These are phyloP conservation scores for Leptosomus discolor DNA, from an alignment of 2,113 vertebrate genomes.

Conservation along the genomic window DNA sequence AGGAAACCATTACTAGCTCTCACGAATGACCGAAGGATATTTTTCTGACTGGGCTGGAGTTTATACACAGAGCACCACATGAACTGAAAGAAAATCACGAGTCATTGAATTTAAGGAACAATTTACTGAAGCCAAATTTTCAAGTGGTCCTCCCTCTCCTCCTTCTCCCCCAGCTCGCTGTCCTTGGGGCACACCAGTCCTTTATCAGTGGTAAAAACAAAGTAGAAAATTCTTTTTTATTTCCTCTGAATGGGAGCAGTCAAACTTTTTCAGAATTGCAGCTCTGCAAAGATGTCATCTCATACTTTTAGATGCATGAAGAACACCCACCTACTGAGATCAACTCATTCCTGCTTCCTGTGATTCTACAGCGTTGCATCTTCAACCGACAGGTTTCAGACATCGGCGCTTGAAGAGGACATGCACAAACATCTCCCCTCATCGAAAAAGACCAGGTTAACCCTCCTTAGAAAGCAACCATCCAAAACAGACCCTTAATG, in stretches of 20 bases:
- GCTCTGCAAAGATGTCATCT: not conserved
- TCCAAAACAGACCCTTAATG: not conserved
- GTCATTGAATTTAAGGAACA: not conserved
- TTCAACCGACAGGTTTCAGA: not conserved
- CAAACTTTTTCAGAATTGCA: not conserved
- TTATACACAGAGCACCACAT: not conserved
- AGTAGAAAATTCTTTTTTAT: not conserved
- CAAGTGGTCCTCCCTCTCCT: not conserved
- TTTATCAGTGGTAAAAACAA: not conserved
- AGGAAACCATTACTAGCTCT: conserved; percentile 1
- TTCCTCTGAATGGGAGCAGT: not conserved
- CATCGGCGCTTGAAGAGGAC: not conserved
- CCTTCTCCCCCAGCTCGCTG: not conserved
- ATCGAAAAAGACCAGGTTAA: not conserved
- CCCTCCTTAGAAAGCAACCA: not conserved
- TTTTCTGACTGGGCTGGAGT: conserved; percentile 1
- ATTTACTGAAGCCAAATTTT: not conserved
- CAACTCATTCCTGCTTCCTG: not conserved
- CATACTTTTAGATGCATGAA: not conserved
- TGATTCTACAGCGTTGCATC: not conserved
- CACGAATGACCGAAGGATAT: not conserved
- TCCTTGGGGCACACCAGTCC: not conserved
- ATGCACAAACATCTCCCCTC: not conserved
- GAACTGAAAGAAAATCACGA: not conserved
- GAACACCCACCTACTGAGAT: not conserved